Evolutionary conservation across 1,140 invertebrate species (phyloP).

Genomic region (Zaprionus davidi): DNA sequence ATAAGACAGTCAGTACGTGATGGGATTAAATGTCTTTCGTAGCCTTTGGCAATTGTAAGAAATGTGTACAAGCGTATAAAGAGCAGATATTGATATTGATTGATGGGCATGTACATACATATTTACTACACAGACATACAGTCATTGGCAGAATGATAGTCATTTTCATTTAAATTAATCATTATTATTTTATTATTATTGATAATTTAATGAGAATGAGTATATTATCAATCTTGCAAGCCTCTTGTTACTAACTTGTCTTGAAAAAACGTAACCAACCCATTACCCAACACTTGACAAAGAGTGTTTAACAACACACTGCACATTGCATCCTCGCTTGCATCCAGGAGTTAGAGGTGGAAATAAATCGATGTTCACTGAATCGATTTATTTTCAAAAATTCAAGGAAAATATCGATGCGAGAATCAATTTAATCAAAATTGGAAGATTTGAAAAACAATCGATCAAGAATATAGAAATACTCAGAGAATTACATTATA

Average conservation of each 20-base stretch:
- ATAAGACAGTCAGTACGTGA: slow-evolving; percentile 1
- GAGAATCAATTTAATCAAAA: too few species aligned
- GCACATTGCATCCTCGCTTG: neutral
- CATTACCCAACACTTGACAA: too few species aligned
- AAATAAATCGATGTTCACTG: too few species aligned
- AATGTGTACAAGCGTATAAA: neutral
- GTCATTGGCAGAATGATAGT: too few species aligned
- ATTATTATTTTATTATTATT: too few species aligned
- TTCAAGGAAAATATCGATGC: too few species aligned
- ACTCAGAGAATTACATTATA: slow-evolving; percentile 10
- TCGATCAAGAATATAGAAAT: neutral
- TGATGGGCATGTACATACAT: neutral
- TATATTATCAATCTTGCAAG: neutral
- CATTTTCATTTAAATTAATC: too few species aligned
- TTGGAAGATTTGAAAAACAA: neutral
- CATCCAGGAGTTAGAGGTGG: neutral
- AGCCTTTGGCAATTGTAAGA: neutral
- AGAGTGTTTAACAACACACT: neutral
- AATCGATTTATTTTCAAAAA: too few species aligned
- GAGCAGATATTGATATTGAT: neutral
- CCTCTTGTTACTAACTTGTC: neutral
- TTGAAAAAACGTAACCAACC: neutral
- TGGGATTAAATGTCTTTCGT: neutral
- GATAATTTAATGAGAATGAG: too few species aligned
- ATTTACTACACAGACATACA: too few species aligned